Evolutionary conservation across 2,113 vertebrate species (phyloP).

Genomic region (Ginglymostoma cirratum): DNA sequence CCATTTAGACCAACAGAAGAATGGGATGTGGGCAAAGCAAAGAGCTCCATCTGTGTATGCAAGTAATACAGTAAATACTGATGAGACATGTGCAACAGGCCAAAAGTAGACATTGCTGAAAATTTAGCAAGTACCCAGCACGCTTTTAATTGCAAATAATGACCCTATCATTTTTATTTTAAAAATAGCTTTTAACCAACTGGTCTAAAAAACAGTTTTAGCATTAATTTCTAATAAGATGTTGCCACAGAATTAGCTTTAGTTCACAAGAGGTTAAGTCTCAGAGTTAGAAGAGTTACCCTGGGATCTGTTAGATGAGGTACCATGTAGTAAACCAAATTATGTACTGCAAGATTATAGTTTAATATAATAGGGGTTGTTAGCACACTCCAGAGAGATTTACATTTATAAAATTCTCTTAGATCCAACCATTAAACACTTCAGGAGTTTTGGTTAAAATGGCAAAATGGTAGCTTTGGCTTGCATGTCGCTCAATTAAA

Average conservation of each 20-base stretch:
- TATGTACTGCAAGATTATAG: background rate
- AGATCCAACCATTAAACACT: background rate
- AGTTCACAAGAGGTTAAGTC: background rate
- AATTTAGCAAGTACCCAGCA: background rate
- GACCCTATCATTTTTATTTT: background rate
- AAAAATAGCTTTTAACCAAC: background rate
- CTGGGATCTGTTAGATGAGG: background rate
- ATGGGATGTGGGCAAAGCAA: background rate
- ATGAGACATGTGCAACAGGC: background rate
- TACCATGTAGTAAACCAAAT: background rate
- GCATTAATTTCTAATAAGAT: background rate
- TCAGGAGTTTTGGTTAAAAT: background rate
- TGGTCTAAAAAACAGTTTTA: background rate
- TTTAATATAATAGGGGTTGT: background rate
- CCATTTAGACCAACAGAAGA: background rate
- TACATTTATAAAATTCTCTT: background rate
- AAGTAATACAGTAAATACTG: background rate
- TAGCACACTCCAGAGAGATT: background rate
- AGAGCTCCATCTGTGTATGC: background rate
- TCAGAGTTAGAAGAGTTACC: background rate
- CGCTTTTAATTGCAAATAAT: background rate
- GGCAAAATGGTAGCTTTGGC: background rate
- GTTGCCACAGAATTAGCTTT: background rate
- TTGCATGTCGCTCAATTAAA: background rate
- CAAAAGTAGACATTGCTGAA: background rate